A percentile compares a stretch with the other conserved stretches of the same genome.
Conservation (phyloP, 2,888 invertebrate genomes). For the Belgica antarctica region DNA sequence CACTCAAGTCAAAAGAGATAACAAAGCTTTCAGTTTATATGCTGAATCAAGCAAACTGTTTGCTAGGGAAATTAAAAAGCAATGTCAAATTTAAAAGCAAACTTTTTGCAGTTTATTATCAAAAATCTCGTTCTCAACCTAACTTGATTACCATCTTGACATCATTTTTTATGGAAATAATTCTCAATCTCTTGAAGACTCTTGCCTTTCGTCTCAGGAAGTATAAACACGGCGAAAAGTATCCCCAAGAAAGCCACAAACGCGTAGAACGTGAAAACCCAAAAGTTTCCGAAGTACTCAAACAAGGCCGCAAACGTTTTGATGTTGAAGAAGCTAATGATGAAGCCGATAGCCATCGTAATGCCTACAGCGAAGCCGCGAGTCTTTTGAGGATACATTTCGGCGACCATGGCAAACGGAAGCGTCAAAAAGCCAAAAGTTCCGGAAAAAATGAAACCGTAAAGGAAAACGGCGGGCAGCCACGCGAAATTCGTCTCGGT, state of each 20-base stretch:
- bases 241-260: slow-evolving; percentile 61
- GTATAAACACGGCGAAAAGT: slow-evolving; percentile 59
- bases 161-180: slow-evolving; percentile 12
- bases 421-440: slow-evolving; percentile 65
- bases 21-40: too few species aligned
- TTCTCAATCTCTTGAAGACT: slow-evolving; percentile 68
- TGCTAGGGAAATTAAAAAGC: too few species aligned
- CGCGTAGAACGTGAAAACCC: slow-evolving; percentile 65
- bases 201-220: slow-evolving; percentile 70
- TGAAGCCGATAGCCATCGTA: slow-evolving; percentile 63
- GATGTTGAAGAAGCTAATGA: slow-evolving; percentile 65
- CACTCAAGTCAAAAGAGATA: too few species aligned
- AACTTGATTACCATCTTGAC: too few species aligned
- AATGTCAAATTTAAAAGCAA: too few species aligned
- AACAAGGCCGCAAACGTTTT: slow-evolving; percentile 67
- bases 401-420: slow-evolving; percentile 74
- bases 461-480: slow-evolving; percentile 57
- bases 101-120: too few species aligned
- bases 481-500: slow-evolving; percentile 48
- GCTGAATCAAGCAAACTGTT: too few species aligned
- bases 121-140: too few species aligned
- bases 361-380: slow-evolving; percentile 68
- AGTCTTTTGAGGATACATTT: slow-evolving; percentile 64
- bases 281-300: slow-evolving; percentile 58
- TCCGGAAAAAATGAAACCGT: slow-evolving; percentile 61